phyloP scores from a whole-genome alignment of 2,888 invertebrate genomes.

The Eremobia ochroleuca region DNA sequence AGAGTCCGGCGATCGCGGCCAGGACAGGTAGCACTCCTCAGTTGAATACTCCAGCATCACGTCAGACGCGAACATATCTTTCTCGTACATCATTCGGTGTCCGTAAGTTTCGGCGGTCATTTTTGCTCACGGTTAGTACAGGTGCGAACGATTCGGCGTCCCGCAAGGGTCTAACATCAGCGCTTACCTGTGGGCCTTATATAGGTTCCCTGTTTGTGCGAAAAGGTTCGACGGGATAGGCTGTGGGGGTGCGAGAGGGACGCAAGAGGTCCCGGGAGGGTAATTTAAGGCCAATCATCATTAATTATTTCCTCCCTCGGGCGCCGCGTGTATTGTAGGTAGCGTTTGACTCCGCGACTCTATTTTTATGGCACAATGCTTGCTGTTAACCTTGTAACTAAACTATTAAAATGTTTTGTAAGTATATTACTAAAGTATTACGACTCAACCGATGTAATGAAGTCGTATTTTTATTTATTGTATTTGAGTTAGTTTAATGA shows the following conservation, averaged over 20 bases:
- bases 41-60: slow-evolving; percentile 87
- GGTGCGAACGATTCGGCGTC: slow-evolving; percentile 82
- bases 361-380: slow-evolving; percentile 68
- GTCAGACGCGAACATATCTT: slow-evolving; percentile 86
- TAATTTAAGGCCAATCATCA: slow-evolving; percentile 91
- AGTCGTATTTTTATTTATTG: not conserved
- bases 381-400: slow-evolving; percentile 63
- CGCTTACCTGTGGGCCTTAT: slow-evolving; percentile 87
- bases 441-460: slow-evolving; percentile 10
- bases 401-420: slow-evolving; percentile 66
- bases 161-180: slow-evolving; percentile 84
- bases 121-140: slow-evolving; percentile 72
- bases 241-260: slow-evolving; percentile 77
- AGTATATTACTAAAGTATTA: slow-evolving; percentile 16
- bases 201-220: slow-evolving; percentile 86
- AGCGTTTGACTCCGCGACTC: slow-evolving; percentile 76
- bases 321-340: slow-evolving; percentile 82
- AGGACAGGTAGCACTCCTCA: slow-evolving; percentile 86
- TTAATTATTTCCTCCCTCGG: slow-evolving; percentile 88
- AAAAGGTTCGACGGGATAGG: slow-evolving; percentile 75
- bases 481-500: not conserved
- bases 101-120: slow-evolving; percentile 90
- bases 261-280: slow-evolving; percentile 81
- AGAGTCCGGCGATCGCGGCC: slow-evolving; percentile 89
- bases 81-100: slow-evolving; percentile 87